Evolutionary conservation across 2,888 invertebrate species (phyloP).

Genomic region (Drosophila cognata): DNA sequence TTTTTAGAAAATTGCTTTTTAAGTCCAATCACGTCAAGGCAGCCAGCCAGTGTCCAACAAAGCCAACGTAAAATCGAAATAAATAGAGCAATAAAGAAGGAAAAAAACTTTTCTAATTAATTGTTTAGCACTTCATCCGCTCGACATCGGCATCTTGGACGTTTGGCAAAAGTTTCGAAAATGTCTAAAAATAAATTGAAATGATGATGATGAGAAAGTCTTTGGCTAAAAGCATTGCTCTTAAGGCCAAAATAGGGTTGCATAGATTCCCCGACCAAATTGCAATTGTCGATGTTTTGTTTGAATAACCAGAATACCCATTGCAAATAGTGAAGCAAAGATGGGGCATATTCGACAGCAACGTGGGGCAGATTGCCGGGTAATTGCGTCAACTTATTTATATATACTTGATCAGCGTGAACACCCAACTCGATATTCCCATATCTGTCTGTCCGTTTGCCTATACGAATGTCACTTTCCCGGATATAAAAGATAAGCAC

Average conservation of each 20-base stretch:
- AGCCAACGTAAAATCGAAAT: neutral
- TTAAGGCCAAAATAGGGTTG: slow-evolving; percentile 27
- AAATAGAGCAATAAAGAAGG: slow-evolving; percentile 9
- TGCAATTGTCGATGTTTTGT: neutral
- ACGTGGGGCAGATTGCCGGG: neutral
- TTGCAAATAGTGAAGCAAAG: neutral
- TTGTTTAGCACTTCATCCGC: slow-evolving; percentile 74
- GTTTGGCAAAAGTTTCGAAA: slow-evolving; percentile 24
- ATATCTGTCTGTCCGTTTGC: neutral
- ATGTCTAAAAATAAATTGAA: slow-evolving; percentile 26
- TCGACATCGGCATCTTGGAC: slow-evolving; percentile 31
- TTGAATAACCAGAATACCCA: neutral
- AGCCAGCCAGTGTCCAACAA: slow-evolving; percentile 26
- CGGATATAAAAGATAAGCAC: neutral
- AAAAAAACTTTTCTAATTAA: slow-evolving; percentile 74
- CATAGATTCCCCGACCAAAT: slow-evolving; percentile 16
- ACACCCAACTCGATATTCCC: neutral
- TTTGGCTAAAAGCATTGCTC: slow-evolving; percentile 2
- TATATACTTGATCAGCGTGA: neutral
- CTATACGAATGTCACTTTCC: too few relatives aligned
- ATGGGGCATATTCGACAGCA: neutral
- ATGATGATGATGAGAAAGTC: slow-evolving; percentile 12
- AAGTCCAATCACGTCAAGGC: slow-evolving; percentile 27
- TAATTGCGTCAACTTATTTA: neutral
- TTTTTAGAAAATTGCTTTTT: neutral